Evolutionary conservation across 2,888 invertebrate species (phyloP), one percentile per base, ranked within the genome.

Genomic region (Drosophila conformis): DNA sequence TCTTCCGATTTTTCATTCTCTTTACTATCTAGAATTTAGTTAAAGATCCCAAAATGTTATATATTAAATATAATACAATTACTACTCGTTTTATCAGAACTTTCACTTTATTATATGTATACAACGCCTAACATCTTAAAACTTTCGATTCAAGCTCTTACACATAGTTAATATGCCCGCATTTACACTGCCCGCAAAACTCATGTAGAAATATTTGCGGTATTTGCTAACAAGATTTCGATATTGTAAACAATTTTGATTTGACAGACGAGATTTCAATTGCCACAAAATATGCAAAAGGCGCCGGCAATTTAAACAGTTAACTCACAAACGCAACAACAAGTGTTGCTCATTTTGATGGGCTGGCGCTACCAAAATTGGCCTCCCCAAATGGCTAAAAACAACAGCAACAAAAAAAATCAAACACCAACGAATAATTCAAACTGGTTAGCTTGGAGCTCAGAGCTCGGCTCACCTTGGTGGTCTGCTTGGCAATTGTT

Each of bases 171-270:
- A 18, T 15, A 57, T 52, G 6, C 40, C 35, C 51, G 1, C 0
- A 8, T 2, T 18, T 15, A 18, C 6, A 4, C 29, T 13, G 27
- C 1, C 2, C 6, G 11, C 8, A 2, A 33, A 31, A 10, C 18
- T 31, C 40, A 53, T 35, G 38, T 38, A 53, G 33, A 88, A 74
- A 71, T 72, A 85, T 85, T 76, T 72, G 68, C 52, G 61, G 82
- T 59, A 79, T 69, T 84, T 82, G 71, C 71, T 66, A 75, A 82
- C 88, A 84, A 87, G 70, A 73, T 78, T 86, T 74, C 38, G 64
- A 71, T 78, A 80, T 73, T 75, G 87, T 86, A 60, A 88, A 75
- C 82, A 83, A 75, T 78, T 78, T 86, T 66, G 62, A 78, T 72
- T 80, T 69, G 84, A 80, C 84, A 83, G 65, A 48, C 42, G 78